Conservation (phyloP, 2,113 vertebrate genomes). For the Antechinus stuartii region DNA sequence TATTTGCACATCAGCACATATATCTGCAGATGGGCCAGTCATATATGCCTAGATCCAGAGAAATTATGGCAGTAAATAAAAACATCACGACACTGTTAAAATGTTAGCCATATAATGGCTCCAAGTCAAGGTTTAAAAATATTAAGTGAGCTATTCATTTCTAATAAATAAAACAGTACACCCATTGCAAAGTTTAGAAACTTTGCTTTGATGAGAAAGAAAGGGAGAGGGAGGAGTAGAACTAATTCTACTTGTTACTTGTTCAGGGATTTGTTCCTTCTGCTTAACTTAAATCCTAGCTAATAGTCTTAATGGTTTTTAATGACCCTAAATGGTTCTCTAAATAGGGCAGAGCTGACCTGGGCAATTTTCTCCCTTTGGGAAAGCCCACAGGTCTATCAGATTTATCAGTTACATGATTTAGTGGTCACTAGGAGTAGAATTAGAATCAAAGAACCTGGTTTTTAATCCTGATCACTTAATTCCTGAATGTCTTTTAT, state of each 20-base stretch:
- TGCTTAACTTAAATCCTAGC: neutral
- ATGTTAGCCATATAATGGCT: neutral
- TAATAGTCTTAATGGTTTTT: slow-evolving; percentile 5
- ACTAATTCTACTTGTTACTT: neutral
- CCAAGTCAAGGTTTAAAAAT: neutral
- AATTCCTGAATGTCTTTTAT: neutral
- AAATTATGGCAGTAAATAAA: neutral
- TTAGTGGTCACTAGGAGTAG: neutral
- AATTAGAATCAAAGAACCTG: neutral
- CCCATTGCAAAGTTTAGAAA: neutral
- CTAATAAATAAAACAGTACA: neutral
- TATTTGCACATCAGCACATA: neutral
- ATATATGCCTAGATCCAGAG: neutral
- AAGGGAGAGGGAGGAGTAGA: neutral
- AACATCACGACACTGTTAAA: neutral
- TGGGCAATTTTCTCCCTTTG: neutral
- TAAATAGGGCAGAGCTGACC: neutral
- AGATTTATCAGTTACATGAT: neutral
- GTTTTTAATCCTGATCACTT: neutral
- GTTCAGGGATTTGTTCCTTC: neutral
- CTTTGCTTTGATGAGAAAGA: neutral
- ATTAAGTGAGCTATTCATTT: neutral
- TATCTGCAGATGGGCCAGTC: neutral
- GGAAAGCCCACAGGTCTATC: neutral
- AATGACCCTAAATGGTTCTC: neutral